phyloP scores from a whole-genome alignment of 92 coral and sea anemone genomes.

The Nematostella vectensis region DNA sequence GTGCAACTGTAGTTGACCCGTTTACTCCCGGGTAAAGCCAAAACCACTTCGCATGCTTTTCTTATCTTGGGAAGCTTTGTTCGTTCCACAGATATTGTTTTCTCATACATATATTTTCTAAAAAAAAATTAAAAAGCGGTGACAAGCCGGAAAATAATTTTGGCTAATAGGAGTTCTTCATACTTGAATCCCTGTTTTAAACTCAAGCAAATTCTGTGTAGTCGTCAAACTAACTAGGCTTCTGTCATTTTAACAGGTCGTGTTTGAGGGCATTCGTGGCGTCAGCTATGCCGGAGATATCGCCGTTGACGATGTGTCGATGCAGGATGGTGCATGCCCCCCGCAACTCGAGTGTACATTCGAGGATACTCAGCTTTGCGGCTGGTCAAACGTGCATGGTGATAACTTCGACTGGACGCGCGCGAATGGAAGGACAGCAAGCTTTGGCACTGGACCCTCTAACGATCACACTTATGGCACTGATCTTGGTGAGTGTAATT shows the following conservation, averaged over 20 bases:
- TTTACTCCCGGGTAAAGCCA: no score
- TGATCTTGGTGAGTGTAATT: constrained; percentile 48
- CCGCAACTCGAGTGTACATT: constrained; percentile 73
- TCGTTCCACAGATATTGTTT: no score
- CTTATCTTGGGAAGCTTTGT: not conserved
- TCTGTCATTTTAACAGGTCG: constrained; percentile 52
- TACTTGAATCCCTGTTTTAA: no score
- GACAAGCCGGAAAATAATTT: no score
- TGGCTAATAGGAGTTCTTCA: no score
- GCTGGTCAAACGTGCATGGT: constrained; percentile 78
- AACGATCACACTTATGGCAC: constrained; percentile 82
- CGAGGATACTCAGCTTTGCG: constrained; percentile 71
- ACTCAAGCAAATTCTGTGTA: no score
- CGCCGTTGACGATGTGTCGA: constrained; percentile 74
- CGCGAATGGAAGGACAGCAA: constrained; percentile 76
- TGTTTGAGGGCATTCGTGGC: constrained; percentile 86
- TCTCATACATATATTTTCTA: no score
- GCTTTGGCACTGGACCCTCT: constrained; percentile 83
- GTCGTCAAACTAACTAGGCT: no score
- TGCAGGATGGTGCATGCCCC: constrained; percentile 79
- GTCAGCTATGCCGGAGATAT: constrained; percentile 85
- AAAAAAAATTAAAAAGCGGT: no score
- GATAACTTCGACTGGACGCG: constrained; percentile 97
- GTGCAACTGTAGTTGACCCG: no score
- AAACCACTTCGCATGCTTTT: no score